These are phyloP conservation scores for Eueides isabella DNA, from an alignment of 1,140 invertebrate species.

Conservation along the genomic window DNA sequence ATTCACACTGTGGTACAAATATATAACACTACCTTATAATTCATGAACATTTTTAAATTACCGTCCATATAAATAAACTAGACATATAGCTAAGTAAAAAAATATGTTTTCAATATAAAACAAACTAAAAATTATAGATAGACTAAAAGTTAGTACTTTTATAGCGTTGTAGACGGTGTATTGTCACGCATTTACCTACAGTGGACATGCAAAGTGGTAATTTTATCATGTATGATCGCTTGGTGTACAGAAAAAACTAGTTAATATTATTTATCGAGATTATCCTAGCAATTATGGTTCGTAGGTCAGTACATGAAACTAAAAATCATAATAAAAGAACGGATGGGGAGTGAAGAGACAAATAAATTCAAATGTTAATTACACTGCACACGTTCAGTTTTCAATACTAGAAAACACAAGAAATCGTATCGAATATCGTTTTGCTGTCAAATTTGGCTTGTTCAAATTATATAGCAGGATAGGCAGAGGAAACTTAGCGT, in stretches of 20 bases:
- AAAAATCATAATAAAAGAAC: conserved; percentile 1
- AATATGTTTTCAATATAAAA: background rate
- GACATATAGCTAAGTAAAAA: background rate
- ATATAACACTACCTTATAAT: too few species aligned
- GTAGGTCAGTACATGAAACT: background rate
- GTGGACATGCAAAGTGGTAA: conserved; percentile 36
- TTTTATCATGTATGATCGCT: conserved; percentile 33
- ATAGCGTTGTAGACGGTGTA: conserved; percentile 31
- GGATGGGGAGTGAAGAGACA: too few species aligned
- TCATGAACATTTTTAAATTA: background rate
- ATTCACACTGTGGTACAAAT: too few species aligned
- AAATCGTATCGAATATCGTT: too few species aligned
- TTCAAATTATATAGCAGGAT: too few species aligned
- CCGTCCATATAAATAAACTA: background rate
- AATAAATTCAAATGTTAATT: too few species aligned
- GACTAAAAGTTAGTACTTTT: conserved; percentile 28
- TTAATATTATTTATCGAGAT: conserved; percentile 36
- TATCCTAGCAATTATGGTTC: conserved; percentile 29
- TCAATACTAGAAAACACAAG: too few species aligned
- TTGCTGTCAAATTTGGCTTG: too few species aligned
- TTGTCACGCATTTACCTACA: conserved; percentile 31
- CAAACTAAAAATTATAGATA: conserved; percentile 1
- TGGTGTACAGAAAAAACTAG: conserved; percentile 32
- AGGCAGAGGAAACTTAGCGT: too few species aligned
- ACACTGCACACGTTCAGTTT: too few species aligned